A percentile compares a stretch with the other conserved stretches of the same genome.
These are phyloP conservation scores for Danio tinwini DNA, from an alignment of 2,797 vertebrate species.

Conservation along the genomic window DNA sequence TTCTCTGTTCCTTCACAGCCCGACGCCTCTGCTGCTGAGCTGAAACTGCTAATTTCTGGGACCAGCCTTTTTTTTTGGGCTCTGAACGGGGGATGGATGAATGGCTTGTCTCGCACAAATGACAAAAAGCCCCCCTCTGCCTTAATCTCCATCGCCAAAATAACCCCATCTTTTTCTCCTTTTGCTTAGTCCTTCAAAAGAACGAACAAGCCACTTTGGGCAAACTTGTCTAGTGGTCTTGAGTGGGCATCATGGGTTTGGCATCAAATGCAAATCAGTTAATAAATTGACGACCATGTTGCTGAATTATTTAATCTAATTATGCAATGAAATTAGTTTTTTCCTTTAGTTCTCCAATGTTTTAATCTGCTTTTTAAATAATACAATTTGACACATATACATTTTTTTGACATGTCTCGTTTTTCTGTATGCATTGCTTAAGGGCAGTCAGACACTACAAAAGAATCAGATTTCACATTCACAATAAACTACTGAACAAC, in stretches of 20 bases:
- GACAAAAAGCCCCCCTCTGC: conserved; percentile 96
- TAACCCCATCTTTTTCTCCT: conserved; percentile 96
- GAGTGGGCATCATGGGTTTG: conserved; percentile 36
- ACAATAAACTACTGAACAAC: neutral
- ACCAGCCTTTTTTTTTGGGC: conserved; percentile 98
- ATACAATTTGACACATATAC: neutral
- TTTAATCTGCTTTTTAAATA: conserved; percentile 10
- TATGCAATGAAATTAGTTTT: neutral
- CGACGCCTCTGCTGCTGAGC: conserved; percentile 99
- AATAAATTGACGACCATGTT: neutral
- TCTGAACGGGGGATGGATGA: conserved; percentile 99
- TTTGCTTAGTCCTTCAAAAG: conserved; percentile 59
- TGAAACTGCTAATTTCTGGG: conserved; percentile 99
- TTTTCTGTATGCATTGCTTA: conserved; percentile 1
- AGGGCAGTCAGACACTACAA: neutral
- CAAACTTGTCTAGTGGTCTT: conserved; percentile 52
- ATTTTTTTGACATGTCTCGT: neutral
- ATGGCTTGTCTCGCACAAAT: conserved; percentile 99
- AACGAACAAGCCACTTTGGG: conserved; percentile 44
- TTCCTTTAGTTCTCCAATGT: neutral
- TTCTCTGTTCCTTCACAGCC: conserved; percentile 99
- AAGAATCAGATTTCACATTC: neutral
- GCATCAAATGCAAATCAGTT: conserved; percentile 1
- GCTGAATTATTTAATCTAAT: neutral
- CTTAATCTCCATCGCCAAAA: conserved; percentile 98